phyloP scores from a whole-genome alignment of 2,113 vertebrate genomes.

The Bubo bubo region DNA sequence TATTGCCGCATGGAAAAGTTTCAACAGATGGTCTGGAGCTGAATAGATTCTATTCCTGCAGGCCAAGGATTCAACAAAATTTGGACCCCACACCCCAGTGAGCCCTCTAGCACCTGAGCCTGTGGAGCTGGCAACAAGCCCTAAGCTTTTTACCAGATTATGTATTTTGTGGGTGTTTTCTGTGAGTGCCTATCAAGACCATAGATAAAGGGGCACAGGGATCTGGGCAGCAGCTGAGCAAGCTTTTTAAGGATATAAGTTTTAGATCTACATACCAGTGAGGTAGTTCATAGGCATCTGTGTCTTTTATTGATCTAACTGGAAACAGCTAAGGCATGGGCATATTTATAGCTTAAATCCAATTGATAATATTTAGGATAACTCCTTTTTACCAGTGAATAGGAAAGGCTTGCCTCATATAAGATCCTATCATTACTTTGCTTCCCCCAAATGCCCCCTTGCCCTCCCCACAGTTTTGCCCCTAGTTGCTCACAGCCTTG shows the following conservation, averaged over 20 bases:
- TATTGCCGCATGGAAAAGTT: conserved; percentile 45
- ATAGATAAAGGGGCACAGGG: not conserved
- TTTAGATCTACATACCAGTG: not conserved
- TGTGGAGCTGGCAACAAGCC: not conserved
- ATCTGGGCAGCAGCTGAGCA: not conserved
- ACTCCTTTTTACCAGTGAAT: not conserved
- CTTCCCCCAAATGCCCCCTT: not conserved
- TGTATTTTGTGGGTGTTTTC: not conserved
- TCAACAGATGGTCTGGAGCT: conserved; percentile 65
- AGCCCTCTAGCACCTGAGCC: conserved; percentile 35
- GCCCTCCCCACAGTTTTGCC: not conserved
- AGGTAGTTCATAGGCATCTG: not conserved
- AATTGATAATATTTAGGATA: not conserved
- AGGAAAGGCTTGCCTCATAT: not conserved
- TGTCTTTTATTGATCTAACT: not conserved
- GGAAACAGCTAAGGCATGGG: not conserved
- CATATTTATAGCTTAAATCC: not conserved
- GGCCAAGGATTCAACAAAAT: conserved; percentile 28
- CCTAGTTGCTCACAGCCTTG: not conserved
- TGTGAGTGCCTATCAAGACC: not conserved
- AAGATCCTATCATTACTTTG: not conserved
- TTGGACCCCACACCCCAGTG: not conserved
- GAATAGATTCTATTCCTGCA: conserved; percentile 46
- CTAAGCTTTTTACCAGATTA: not conserved
- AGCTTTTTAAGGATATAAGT: not conserved